phyloP scores from a whole-genome alignment of 2,113 vertebrate species.

The Microtus richardsoni region DNA sequence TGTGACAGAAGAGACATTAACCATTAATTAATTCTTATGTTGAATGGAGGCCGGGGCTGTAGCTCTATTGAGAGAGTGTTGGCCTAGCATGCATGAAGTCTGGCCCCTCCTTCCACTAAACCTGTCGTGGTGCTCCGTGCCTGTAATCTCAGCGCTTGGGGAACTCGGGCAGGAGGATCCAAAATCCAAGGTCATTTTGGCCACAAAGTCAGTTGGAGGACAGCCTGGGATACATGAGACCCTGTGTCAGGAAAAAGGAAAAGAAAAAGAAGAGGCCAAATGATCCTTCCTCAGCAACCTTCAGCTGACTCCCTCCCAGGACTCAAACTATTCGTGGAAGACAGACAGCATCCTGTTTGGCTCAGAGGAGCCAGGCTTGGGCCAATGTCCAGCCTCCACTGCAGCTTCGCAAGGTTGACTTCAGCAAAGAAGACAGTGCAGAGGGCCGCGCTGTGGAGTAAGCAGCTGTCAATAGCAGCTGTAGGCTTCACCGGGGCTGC shows the following conservation, averaged over 20 bases:
- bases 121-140: background rate
- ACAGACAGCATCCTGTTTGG: background rate
- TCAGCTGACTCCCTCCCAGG: background rate
- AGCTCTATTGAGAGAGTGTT: background rate
- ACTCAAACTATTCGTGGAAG: background rate
- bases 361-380: background rate
- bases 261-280: background rate
- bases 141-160: background rate
- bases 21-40: conserved; percentile 4
- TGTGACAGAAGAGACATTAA: background rate
- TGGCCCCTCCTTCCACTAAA: no score
- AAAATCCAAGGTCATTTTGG: background rate
- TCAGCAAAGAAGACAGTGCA: background rate
- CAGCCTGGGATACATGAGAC: background rate
- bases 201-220: background rate
- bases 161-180: background rate
- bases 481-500: background rate
- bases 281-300: background rate
- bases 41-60: background rate
- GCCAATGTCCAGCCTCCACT: background rate
- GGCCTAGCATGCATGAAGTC: background rate
- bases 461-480: background rate
- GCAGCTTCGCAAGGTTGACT: background rate
- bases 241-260: no score
- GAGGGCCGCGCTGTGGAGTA: background rate